Evolutionary conservation across 2,797 vertebrate species (phyloP), one percentile per base, ranked within the genome.

Genomic region (Sebastes wilsoni): DNA sequence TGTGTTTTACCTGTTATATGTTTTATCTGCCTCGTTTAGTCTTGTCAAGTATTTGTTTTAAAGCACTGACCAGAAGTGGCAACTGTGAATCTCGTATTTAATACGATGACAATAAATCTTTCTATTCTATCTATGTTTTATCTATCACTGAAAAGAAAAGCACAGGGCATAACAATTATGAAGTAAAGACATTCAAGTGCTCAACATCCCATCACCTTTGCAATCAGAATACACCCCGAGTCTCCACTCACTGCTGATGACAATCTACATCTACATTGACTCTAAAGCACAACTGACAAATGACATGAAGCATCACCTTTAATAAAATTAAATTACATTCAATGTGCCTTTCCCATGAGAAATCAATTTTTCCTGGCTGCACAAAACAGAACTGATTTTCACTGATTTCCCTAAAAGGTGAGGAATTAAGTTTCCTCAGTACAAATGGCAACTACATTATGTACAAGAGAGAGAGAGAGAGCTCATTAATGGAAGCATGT

Each of bases 321-420:
- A 95, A 94, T 94, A 82, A 93, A 94, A 90, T 93, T 58, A 92
- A 90, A 86, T 93, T 92, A 94, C 94, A 94, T 94, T 93, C 92
- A 92, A 78, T 87, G 86, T 89, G 88, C 89, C 90, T 91, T 90
- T 87, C 16, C 81, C 83, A 90, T 88, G 78, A 92, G 81, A 92
- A 89, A 88, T 83, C 55, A 72, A 62, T 71, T 72, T 88, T 80
- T 46, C 42, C 83, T 80, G 85, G 85, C 88, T 87, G 84, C 88
- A 92, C 88, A 91, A 91, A 92, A 42, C 82, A 88, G 32, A 90
- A 83, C 78, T 46, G 49, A 84, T 85, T 90, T 89, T 88, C 52
- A 90, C 55, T 4, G 59, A 75, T 89, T 81, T 84, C 75, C 72
- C 86, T 81, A 66, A 75, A 84, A 86, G 79, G 25, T 72, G 59